Evolutionary conservation across 30 jellyfish, hydroid and myxozoan species (phyloP).

Genomic region (Catostylus mosaicus): DNA sequence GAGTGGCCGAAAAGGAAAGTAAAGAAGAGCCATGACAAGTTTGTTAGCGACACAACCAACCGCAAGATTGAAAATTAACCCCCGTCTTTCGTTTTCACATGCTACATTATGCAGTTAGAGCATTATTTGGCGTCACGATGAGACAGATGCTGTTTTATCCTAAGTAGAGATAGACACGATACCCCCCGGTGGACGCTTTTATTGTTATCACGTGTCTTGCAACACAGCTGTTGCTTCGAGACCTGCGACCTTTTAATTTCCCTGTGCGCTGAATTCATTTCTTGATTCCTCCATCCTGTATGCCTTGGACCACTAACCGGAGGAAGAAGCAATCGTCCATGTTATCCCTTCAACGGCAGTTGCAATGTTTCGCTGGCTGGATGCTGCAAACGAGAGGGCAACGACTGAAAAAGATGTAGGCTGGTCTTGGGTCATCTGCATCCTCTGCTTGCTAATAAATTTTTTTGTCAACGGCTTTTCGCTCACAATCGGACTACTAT

Average conservation of each 20-base stretch:
- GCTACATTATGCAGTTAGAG: no score
- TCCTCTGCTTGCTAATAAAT: background rate
- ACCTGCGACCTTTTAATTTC: background rate
- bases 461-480: slow-evolving; percentile 32
- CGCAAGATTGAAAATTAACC: no score
- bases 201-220: background rate
- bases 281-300: background rate
- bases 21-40: no score
- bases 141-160: no score
- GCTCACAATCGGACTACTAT: slow-evolving; percentile 25
- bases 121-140: no score
- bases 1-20: no score
- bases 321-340: background rate
- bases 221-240: background rate
- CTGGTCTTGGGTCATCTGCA: slow-evolving; percentile 37
- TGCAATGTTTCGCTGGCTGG: slow-evolving; percentile 26
- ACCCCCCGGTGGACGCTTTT: background rate
- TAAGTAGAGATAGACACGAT: background rate
- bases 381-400: slow-evolving; percentile 1
- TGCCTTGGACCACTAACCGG: background rate
- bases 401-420: slow-evolving; percentile 21
- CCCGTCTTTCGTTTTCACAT: background rate
- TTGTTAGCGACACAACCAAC: no score
- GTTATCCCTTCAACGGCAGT: background rate
- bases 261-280: background rate